These are phyloP conservation scores for Hydriomena furcata DNA, from an alignment of 2,888 invertebrate genomes.

Conservation along the genomic window DNA sequence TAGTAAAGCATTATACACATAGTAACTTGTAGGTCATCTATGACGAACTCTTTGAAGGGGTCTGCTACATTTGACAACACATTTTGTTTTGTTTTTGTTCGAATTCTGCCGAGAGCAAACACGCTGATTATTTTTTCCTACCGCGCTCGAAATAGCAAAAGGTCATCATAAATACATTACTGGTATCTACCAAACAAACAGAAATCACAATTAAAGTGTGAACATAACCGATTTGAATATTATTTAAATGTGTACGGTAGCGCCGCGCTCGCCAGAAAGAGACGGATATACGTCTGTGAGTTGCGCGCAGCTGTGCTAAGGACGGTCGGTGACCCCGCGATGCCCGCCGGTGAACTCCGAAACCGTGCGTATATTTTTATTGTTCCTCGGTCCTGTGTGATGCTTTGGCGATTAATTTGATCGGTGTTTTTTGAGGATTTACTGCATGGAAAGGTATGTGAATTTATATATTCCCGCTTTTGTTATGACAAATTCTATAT, in stretches of 20 bases:
- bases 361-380: conserved; percentile 71
- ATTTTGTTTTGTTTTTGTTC: too few species aligned
- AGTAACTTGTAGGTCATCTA: neutral
- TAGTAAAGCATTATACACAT: neutral
- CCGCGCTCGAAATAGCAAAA: conserved; percentile 7
- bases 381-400: conserved; percentile 45
- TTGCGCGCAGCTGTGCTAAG: conserved; percentile 75
- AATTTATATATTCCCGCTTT: conserved; percentile 6
- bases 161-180: neutral
- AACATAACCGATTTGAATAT: conserved; percentile 47
- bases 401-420: conserved; percentile 37
- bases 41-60: neutral
- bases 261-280: conserved; percentile 60
- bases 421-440: conserved; percentile 17
- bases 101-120: neutral
- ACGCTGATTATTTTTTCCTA: conserved; percentile 5
- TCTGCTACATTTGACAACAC: neutral
- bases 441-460: conserved; percentile 21
- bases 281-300: conserved; percentile 62
- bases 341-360: conserved; percentile 81
- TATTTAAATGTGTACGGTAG: conserved; percentile 41
- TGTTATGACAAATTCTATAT: neutral
- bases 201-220: conserved; percentile 33
- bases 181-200: conserved; percentile 10
- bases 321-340: conserved; percentile 81